phyloP scores from a whole-genome alignment of 2,113 vertebrate species.

The Peromyscus leucopus region DNA sequence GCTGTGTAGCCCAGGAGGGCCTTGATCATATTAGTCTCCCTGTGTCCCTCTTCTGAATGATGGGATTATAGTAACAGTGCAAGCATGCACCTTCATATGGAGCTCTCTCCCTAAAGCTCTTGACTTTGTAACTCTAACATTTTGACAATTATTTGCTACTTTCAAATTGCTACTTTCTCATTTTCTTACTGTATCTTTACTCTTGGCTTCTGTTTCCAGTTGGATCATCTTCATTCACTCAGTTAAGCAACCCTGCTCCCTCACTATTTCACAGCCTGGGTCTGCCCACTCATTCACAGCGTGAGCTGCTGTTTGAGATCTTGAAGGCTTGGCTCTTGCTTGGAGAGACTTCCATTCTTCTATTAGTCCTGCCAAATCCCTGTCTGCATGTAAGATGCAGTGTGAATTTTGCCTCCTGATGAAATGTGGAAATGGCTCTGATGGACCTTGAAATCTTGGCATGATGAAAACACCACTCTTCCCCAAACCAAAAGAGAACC shows the following conservation, averaged over 20 bases:
- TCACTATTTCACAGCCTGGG: neutral
- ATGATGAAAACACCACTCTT: constrained; percentile 8
- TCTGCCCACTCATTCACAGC: constrained; percentile 9
- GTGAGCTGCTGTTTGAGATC: constrained; percentile 35
- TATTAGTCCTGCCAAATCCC: constrained; percentile 24
- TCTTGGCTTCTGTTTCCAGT: neutral
- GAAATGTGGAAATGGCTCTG: constrained; percentile 38
- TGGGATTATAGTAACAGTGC: neutral
- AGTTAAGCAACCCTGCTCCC: neutral
- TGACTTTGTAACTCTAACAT: neutral
- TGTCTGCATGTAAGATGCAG: constrained; percentile 21
- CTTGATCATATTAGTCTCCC: neutral
- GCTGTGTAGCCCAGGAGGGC: neutral
- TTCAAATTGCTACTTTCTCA: neutral
- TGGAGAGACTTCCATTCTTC: constrained; percentile 43
- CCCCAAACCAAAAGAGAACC: neutral
- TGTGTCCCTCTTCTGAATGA: neutral
- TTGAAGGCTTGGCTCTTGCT: neutral
- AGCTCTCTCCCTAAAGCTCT: neutral
- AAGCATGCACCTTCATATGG: neutral
- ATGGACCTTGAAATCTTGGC: constrained; percentile 46
- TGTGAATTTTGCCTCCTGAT: constrained; percentile 57
- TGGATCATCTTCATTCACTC: neutral
- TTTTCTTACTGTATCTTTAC: neutral
- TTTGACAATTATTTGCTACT: neutral